A percentile compares a stretch with the other conserved stretches of the same genome.
phyloP scores from a whole-genome alignment of 2,888 invertebrate genomes.

The Campoplex capitator region DNA sequence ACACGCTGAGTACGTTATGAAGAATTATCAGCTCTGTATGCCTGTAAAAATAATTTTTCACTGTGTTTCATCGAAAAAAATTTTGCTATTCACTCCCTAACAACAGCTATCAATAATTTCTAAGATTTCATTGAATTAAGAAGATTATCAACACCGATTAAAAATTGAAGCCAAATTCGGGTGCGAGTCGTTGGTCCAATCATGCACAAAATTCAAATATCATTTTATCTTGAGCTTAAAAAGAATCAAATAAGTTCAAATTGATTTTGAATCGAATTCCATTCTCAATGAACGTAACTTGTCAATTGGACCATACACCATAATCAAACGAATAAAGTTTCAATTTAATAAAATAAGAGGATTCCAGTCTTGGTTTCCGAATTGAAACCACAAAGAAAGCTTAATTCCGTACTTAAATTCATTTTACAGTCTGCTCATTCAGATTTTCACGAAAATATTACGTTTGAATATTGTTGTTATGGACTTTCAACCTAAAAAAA shows the following conservation, averaged over 20 bases:
- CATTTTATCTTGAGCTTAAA: neutral
- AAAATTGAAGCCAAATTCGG: neutral
- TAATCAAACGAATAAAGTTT: neutral
- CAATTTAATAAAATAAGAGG: neutral
- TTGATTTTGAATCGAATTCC: neutral
- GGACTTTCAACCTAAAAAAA: neutral
- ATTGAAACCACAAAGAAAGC: neutral
- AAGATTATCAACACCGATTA: neutral
- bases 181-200: neutral
- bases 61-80: neutral
- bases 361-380: neutral
- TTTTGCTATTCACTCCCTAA: neutral
- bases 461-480: neutral
- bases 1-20: neutral
- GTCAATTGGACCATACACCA: neutral
- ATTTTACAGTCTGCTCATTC: neutral
- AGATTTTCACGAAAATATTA: neutral
- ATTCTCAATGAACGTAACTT: neutral
- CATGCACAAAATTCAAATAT: neutral
- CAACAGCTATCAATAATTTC: neutral
- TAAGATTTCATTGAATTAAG: neutral
- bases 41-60: constrained; percentile 36
- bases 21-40: neutral
- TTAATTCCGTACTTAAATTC: neutral
- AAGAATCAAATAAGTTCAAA: neutral